Evolutionary conservation across 2,113 vertebrate genomes (phyloP).

Genomic region (Lophotis ruficrista): DNA sequence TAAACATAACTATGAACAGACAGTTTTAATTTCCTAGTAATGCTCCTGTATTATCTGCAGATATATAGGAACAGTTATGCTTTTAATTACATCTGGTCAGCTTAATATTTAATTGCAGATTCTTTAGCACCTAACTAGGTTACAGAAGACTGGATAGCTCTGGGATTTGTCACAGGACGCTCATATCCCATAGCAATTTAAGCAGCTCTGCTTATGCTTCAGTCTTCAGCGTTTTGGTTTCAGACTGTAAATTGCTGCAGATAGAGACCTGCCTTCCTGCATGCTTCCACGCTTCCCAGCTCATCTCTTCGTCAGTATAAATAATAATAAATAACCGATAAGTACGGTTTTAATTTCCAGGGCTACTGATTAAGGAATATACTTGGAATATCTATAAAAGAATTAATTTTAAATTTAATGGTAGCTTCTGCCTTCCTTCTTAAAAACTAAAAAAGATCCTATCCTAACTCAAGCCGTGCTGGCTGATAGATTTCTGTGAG

Average conservation of each 20-base stretch:
- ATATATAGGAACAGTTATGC: slow-evolving; percentile 26
- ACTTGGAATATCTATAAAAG: neutral
- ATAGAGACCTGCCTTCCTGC: neutral
- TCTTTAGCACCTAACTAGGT: neutral
- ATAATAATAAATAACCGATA: neutral
- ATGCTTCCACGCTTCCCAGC: neutral
- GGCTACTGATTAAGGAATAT: neutral
- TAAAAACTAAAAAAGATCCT: neutral
- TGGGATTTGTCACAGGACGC: slow-evolving; percentile 25
- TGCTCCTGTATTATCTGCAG: slow-evolving; percentile 5
- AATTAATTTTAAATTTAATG: neutral
- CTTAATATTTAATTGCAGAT: slow-evolving; percentile 23
- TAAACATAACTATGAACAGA: neutral
- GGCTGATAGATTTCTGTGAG: neutral
- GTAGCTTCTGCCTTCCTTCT: neutral
- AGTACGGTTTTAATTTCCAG: neutral
- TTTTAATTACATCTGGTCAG: slow-evolving; percentile 18
- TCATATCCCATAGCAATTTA: slow-evolving; percentile 10
- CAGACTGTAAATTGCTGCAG: neutral
- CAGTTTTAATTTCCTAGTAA: neutral
- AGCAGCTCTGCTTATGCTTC: neutral
- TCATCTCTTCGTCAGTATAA: neutral
- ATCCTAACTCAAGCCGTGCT: neutral
- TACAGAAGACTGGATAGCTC: slow-evolving; percentile 5
- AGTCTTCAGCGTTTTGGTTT: neutral